Conservation (phyloP, 2,888 invertebrate genomes). For the Laspeyria flexula region DNA sequence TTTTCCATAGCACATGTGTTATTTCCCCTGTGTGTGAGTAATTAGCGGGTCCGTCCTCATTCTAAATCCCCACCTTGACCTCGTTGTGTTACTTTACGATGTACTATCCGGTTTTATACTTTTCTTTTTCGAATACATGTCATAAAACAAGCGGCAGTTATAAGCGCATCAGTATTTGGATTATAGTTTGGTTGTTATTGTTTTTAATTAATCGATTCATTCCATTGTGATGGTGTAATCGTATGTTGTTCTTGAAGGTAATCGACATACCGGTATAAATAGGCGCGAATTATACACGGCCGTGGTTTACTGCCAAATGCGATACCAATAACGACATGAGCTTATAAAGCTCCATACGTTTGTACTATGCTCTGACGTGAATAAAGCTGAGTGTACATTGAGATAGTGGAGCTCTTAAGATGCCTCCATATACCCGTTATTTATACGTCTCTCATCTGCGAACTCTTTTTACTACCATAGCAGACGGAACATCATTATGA, state of each 20-base stretch:
- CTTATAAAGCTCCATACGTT: conserved; percentile 55
- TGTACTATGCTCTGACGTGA: conserved; percentile 15
- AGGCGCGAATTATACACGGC: conserved; percentile 42
- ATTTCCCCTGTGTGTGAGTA: conserved; percentile 68
- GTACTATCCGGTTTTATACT: conserved; percentile 68
- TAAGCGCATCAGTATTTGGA: conserved; percentile 51
- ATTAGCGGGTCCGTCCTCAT: conserved; percentile 77
- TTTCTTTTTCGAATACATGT: conserved; percentile 64
- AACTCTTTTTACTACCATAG: too few relatives aligned
- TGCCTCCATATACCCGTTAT: too few relatives aligned
- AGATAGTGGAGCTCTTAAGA: too few relatives aligned
- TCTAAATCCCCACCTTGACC: conserved; percentile 80
- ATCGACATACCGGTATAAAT: conserved; percentile 46
- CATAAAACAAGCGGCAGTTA: conserved; percentile 62
- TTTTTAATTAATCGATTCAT: conserved; percentile 22
- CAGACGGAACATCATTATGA: too few relatives aligned
- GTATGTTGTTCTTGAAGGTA: conserved; percentile 42
- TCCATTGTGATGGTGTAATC: conserved; percentile 28
- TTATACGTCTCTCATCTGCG: too few relatives aligned
- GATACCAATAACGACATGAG: conserved; percentile 66
- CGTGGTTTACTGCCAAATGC: conserved; percentile 62
- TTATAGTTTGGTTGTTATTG: conserved; percentile 17
- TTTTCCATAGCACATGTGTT: conserved; percentile 56
- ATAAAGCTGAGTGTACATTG: too few relatives aligned
- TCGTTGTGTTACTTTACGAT: conserved; percentile 74